Base-by-base conservation (phyloP, 2,888 invertebrate genomes). In the Meiosimyza decipiens region DNA sequence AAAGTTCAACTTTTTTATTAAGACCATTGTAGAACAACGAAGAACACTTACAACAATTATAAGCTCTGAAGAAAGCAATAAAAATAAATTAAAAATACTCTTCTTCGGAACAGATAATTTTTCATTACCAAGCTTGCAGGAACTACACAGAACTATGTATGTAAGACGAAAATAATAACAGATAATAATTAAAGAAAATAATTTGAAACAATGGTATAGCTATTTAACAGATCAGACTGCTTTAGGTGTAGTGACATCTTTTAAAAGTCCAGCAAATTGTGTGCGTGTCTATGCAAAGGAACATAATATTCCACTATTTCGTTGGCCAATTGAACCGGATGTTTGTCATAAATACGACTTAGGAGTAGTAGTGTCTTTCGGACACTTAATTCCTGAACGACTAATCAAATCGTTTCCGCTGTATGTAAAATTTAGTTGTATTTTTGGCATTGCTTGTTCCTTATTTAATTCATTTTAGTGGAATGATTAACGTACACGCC, bases 311-410 rank as follows among this genome's bases (percentile, higher is more conserved):
- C 87, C 95, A 28, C 82, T 92, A 18, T 89, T 92, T 78, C 83
- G 89, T 74, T 97, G 96, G 96, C 92, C 93, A 3, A 83, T 89
- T 66, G 78, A 87, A 47, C 77, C 85, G 54, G 80, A 89, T 54
- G 77, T 82, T 11, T 80, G 88, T 67, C 82, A 74, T 2, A 49
- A 85, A 15, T 97, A 92, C 88, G 93, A 98, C 83, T 87, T 98
- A 74, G 98, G 98, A 6, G 88, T 98, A 65, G 94, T 98, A 47
- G 96, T 95, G 2, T 97, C 98, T 0, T 98, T 98, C 89, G 98
- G 98, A 0, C 93, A 96, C 83, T 88, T 98, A 74, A 95, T 98
- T 80, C 96, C 96, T 54, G 88, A 90, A 76, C 84, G 89, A 69
- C 85, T 96, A 0, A 94, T 98, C 49, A 87, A 91, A 11, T 89